phyloP scores from a whole-genome alignment of 2,888 invertebrate genomes.

The Drosophila heteroneura region DNA sequence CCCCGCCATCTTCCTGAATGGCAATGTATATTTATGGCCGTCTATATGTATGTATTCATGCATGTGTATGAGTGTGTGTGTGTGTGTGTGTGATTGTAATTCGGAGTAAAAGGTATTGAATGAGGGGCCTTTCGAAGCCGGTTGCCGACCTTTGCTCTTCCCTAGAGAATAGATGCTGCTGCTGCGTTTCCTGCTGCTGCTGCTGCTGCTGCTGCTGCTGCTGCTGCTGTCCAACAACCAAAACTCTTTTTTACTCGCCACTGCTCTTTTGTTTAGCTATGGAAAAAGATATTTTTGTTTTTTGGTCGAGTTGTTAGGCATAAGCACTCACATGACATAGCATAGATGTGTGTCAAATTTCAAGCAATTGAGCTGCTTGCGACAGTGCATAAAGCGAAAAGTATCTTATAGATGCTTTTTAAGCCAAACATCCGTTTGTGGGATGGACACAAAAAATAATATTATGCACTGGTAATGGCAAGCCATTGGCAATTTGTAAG shows the following conservation, averaged over 20 bases:
- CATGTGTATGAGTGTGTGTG: conserved; percentile 19
- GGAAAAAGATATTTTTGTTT: conserved; percentile 31
- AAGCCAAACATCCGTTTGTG: conserved; percentile 34
- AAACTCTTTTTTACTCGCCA: conserved; percentile 25
- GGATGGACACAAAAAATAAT: not conserved
- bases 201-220: conserved; percentile 8
- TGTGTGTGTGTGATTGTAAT: conserved; percentile 33
- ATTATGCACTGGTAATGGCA: not conserved
- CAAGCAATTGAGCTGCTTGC: conserved; percentile 61
- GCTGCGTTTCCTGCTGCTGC: conserved; percentile 4
- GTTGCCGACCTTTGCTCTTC: conserved; percentile 67
- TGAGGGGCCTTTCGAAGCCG: conserved; percentile 46
- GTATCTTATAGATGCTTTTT: conserved; percentile 41
- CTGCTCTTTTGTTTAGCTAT: conserved; percentile 67
- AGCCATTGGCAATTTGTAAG: conserved; percentile 3
- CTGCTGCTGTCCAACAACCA: conserved; percentile 34
- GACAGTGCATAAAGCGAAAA: conserved; percentile 50
- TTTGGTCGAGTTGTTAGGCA: conserved; percentile 70
- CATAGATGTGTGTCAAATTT: conserved; percentile 72
- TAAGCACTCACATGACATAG: conserved; percentile 60
- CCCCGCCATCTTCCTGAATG: conserved; percentile 28
- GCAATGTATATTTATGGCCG: conserved; percentile 29
- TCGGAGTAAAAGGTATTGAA: conserved; percentile 65
- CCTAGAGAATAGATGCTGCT: conserved; percentile 26
- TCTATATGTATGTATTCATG: conserved; percentile 10